These are phyloP conservation scores for Lepeophtheirus nordmannii DNA, from an alignment of 2,888 invertebrate genomes.

Conservation along the genomic window DNA sequence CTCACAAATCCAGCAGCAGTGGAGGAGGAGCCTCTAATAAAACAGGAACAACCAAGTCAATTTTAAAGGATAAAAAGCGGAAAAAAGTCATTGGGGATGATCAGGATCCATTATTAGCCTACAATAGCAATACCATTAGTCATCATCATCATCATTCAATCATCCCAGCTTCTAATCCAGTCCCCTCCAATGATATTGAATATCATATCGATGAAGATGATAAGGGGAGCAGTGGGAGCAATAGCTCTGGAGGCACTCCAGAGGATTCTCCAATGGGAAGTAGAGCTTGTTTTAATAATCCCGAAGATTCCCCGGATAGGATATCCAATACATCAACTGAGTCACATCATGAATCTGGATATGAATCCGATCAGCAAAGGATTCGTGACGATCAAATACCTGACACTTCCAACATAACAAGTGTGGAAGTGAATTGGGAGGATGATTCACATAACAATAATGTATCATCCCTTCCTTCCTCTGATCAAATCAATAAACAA, in stretches of 20 bases:
- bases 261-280: background rate
- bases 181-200: background rate
- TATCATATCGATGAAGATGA: background rate
- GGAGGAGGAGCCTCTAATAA: background rate
- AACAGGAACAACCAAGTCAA: background rate
- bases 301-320: background rate
- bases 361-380: slow-evolving; percentile 6
- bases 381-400: background rate
- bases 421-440: slow-evolving; percentile 1
- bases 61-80: slow-evolving; percentile 13
- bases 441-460: background rate
- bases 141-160: slow-evolving; percentile 3
- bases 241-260: background rate
- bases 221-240: too few species aligned
- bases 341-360: slow-evolving; percentile 2
- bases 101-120: background rate
- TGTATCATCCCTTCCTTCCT: background rate
- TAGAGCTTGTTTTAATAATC: background rate
- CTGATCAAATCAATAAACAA: slow-evolving; percentile 19
- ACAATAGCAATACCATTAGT: background rate
- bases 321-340: slow-evolving; percentile 5
- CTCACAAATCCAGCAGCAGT: background rate
- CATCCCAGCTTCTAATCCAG: too few species aligned
- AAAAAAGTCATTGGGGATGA: background rate
- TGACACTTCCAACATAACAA: background rate